These are phyloP conservation scores for Brachirus orientalis DNA, from an alignment of 2,113 vertebrate genomes.

Conservation along the genomic window DNA sequence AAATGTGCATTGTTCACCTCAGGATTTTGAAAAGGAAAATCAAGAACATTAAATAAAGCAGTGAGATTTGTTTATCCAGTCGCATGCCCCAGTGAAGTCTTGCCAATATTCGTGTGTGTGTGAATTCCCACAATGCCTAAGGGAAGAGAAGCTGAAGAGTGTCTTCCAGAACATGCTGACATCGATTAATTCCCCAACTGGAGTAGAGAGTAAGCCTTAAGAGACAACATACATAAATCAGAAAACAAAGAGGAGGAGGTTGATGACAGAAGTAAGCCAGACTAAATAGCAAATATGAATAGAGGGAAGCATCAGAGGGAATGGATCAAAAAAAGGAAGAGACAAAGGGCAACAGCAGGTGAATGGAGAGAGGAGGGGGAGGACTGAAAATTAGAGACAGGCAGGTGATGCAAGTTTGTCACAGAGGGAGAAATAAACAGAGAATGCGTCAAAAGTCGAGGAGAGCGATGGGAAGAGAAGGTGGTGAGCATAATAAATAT, in stretches of 20 bases:
- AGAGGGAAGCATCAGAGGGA: not conserved
- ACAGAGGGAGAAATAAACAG: constrained; percentile 56
- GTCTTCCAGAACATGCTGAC: constrained; percentile 49
- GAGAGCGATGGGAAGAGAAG: constrained; percentile 25
- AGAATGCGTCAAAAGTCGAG: constrained; percentile 40
- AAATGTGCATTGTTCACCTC: not conserved
- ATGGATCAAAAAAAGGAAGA: constrained; percentile 22
- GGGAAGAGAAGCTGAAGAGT: constrained; percentile 35
- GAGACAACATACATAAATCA: constrained; percentile 45
- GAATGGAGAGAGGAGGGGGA: constrained; percentile 28
- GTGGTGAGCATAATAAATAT: constrained; percentile 35
- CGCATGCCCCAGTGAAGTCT: constrained; percentile 7
- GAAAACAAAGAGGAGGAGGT: constrained; percentile 46
- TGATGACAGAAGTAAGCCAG: constrained; percentile 48
- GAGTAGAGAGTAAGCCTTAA: constrained; percentile 40
- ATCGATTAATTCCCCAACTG: constrained; percentile 42
- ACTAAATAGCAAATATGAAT: constrained; percentile 38
- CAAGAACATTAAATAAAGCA: constrained; percentile 11
- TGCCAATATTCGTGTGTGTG: constrained; percentile 18
- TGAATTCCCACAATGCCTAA: constrained; percentile 22
- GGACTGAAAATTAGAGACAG: constrained; percentile 44
- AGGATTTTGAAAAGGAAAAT: no score
- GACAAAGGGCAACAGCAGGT: constrained; percentile 30
- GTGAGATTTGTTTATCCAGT: constrained; percentile 10
- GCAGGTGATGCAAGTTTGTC: constrained; percentile 59